phyloP scores from a whole-genome alignment of 2,113 vertebrate species.

The Paramormyrops kingsleyae region DNA sequence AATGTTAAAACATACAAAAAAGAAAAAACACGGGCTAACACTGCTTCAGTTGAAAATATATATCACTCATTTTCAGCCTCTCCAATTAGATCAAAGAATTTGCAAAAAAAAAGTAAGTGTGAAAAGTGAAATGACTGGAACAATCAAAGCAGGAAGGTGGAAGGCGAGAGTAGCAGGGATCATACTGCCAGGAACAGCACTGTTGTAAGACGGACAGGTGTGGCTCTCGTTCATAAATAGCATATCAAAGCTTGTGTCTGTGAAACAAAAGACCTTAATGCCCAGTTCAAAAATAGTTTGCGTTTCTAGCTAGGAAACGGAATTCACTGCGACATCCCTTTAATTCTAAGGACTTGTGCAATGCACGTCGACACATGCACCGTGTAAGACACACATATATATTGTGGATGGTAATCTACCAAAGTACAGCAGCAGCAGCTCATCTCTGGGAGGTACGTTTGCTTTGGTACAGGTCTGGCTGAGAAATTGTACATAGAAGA shows the following conservation, averaged over 20 bases:
- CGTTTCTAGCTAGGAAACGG: not conserved
- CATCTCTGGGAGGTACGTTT: constrained; percentile 5
- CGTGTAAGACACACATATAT: not conserved
- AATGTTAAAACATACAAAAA: not conserved
- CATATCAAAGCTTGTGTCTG: not conserved
- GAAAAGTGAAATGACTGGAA: not conserved
- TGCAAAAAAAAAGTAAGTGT: not conserved
- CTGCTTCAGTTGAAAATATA: not conserved
- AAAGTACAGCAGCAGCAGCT: constrained; percentile 1
- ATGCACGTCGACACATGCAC: not conserved
- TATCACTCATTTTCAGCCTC: not conserved
- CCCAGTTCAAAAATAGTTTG: not conserved
- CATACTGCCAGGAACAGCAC: not conserved
- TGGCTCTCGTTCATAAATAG: not conserved
- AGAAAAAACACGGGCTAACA: not conserved
- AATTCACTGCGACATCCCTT: not conserved
- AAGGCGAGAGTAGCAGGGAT: not conserved
- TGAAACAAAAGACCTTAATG: constrained; percentile 5
- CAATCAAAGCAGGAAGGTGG: not conserved
- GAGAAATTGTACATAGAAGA: not conserved
- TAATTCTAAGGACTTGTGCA: not conserved
- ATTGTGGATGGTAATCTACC: not conserved
- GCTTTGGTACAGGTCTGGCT: constrained; percentile 10
- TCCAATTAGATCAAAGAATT: not conserved
- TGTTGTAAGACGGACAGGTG: not conserved